Evolutionary conservation across 2,888 invertebrate species (phyloP).

Genomic region (Saturnia japonica): DNA sequence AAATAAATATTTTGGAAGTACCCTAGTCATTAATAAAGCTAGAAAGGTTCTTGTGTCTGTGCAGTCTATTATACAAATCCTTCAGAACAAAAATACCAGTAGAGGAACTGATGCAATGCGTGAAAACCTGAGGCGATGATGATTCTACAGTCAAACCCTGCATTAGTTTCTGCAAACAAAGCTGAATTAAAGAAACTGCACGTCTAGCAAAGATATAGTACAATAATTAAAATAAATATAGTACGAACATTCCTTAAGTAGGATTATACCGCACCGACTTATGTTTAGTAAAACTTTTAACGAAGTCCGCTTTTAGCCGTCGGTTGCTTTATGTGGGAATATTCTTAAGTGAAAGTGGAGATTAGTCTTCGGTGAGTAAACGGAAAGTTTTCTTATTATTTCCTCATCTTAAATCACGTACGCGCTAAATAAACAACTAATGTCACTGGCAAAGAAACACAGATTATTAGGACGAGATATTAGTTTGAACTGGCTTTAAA

Average conservation of each 20-base stretch:
- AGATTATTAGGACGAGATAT: not conserved
- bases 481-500: not conserved
- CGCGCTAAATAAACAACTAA: not conserved
- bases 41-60: too few relatives aligned
- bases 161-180: too few relatives aligned
- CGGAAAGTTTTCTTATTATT: slow-evolving; percentile 23
- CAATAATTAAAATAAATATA: slow-evolving; percentile 1
- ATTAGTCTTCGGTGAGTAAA: slow-evolving; percentile 18
- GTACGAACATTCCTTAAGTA: not conserved
- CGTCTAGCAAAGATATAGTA: not conserved
- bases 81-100: too few relatives aligned
- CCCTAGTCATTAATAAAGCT: too few relatives aligned
- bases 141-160: too few relatives aligned
- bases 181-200: too few relatives aligned
- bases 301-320: slow-evolving; percentile 27
- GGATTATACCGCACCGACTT: slow-evolving; percentile 15
- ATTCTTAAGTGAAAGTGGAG: slow-evolving; percentile 28
- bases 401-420: slow-evolving; percentile 1
- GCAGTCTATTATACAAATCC: too few relatives aligned
- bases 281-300: slow-evolving; percentile 29
- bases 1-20: too few relatives aligned
- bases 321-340: slow-evolving; percentile 23
- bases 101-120: too few relatives aligned
- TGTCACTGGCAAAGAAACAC: not conserved
- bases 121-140: too few relatives aligned